Evolutionary conservation across 2,888 invertebrate genomes (phyloP), one percentile per base, ranked within the genome.

Genomic region (Adelphocoris suturalis): DNA sequence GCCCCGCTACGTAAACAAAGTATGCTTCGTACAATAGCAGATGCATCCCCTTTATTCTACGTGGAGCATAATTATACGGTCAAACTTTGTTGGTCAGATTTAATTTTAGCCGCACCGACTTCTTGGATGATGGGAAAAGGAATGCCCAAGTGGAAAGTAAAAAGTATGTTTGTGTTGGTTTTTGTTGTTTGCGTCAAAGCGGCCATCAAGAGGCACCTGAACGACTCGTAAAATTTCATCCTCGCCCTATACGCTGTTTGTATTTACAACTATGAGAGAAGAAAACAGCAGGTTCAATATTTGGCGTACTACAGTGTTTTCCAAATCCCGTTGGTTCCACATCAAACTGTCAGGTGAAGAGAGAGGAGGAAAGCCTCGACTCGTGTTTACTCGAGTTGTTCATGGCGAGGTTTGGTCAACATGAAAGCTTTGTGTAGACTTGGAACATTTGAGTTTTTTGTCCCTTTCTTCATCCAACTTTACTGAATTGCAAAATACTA

Each of bases 281-380:
- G 61, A 61, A 61, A 61, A 61, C 61, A 61, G 61, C 61, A 61
- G 19, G 3, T 61, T 61, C 16, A 61, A 61, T 61, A 61, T 61
- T 61, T 61, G 61, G 61, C 61, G 19, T n/a, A 61, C 61, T 16
- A 19, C 61, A 61, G 19, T n/a, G 19, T 61, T 61, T 61, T 61
- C 61, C 7, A 61, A 61, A 61, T 61, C n/a, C 14, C 19, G 61
- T 61, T 16, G 16, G 61, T 61, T 61, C 61, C 5, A 3, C 61
- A 0, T 9, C 19, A n/a, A 19, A 61, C 9, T n/a, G 61, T 4
- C 16, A 13, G 52, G 52, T 52, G 52, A 52, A 52, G 52, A 52
- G 52, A 52, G 52, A 52, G 52, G 11, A 16, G 16, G 52, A 52
- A 52, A 52, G 52, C 52, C 16, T 52, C 5, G 52, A 16, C 11